Conservation (phyloP, 2,888 invertebrate genomes). For the Tetragnatha montana region DNA sequence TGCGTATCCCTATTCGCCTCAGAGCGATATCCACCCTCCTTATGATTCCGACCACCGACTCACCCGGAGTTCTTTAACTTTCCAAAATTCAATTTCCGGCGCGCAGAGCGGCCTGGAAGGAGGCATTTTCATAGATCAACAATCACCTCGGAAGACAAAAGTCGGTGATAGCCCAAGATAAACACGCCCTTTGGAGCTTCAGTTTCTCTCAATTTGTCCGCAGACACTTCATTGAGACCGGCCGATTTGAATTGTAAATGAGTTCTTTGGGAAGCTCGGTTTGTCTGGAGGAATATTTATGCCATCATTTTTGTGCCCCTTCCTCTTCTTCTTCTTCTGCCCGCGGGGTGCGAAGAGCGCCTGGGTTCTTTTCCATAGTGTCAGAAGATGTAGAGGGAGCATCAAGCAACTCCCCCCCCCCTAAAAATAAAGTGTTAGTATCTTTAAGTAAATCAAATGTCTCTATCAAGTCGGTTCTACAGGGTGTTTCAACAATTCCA, state of each 20-base stretch:
- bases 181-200: constrained; percentile 51
- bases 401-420: too few species aligned
- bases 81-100: constrained; percentile 46
- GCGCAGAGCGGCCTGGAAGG: not conserved
- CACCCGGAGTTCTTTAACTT: not conserved
- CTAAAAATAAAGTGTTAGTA: too few species aligned
- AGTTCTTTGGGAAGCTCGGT: constrained; percentile 31
- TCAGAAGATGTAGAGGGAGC: too few species aligned
- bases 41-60: constrained; percentile 14
- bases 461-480: too few species aligned
- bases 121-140: constrained; percentile 60
- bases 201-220: constrained; percentile 56
- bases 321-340: not conserved
- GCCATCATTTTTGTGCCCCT: constrained; percentile 40
- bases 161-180: constrained; percentile 54
- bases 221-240: constrained; percentile 25
- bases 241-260: constrained; percentile 56
- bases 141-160: constrained; percentile 50
- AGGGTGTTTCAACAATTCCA: too few species aligned
- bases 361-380: not conserved
- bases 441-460: too few species aligned
- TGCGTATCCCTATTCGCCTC: not conserved
- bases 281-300: constrained; percentile 52
- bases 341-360: constrained; percentile 6
- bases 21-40: not conserved